These are phyloP conservation scores for Fistularia tabacaria DNA, from an alignment of 2,797 vertebrate genomes.

Conservation along the genomic window DNA sequence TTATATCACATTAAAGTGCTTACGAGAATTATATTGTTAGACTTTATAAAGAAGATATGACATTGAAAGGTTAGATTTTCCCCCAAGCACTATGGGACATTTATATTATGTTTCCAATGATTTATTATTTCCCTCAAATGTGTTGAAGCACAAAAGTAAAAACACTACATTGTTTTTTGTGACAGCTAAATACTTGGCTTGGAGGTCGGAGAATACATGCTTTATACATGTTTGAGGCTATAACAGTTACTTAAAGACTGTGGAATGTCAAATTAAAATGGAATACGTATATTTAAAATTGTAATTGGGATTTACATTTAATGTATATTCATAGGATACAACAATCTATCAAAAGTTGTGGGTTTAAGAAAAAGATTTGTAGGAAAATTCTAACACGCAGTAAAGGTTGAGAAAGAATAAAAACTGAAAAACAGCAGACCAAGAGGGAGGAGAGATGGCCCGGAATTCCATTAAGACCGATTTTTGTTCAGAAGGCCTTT, in stretches of 20 bases:
- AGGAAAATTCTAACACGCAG: neutral
- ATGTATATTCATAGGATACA: too few species aligned
- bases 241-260: neutral
- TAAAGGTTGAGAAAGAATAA: neutral
- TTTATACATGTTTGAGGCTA: constrained; percentile 10
- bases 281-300: neutral
- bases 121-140: constrained; percentile 34
- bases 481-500: constrained; percentile 33
- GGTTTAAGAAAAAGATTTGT: too few species aligned
- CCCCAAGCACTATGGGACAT: constrained; percentile 28
- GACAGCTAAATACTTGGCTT: constrained; percentile 30
- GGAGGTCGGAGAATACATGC: constrained; percentile 7
- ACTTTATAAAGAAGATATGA: constrained; percentile 37
- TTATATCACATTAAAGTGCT: constrained; percentile 70
- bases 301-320: neutral
- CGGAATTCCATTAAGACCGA: constrained; percentile 22
- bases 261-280: neutral
- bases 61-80: constrained; percentile 43
- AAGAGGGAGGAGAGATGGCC: constrained; percentile 16
- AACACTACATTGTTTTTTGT: constrained; percentile 12
- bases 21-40: constrained; percentile 62
- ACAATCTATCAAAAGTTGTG: too few species aligned
- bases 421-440: neutral
- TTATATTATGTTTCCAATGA: constrained; percentile 30
- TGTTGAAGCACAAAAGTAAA: constrained; percentile 25